Evolutionary conservation across 53 echinoderm and acorn worm genomes (phyloP), one percentile per base, ranked within the genome.

Genomic region (Luidia sarsii): DNA sequence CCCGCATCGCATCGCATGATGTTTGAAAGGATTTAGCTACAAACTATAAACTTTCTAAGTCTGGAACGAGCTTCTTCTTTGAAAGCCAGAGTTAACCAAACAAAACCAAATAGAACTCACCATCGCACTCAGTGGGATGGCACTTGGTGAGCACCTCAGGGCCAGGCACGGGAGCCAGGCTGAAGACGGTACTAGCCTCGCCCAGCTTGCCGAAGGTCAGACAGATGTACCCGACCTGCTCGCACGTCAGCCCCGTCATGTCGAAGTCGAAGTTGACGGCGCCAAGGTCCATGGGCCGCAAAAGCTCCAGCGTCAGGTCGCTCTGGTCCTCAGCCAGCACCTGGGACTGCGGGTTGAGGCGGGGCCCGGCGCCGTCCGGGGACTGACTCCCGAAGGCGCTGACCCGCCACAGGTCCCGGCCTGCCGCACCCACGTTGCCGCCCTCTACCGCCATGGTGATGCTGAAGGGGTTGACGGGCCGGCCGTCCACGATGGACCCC

Each of bases 201-300:
- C 82, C 41, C n/a, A 70, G 70, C 62, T 89, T 91, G 27, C 56
- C 69, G 8, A 92, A 82, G 25, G 80, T 70, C 29, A 86, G 79
- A 51, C 99, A 99, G 64, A 99, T 70, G 54, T 94, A 94, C 41
- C 14, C 70, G 39, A 94, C 94, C 11, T 99, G 85, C 49, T 70
- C 39, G 51, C 99, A 99, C 15, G 75, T 74, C 55, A 91, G 48
- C 11, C 83, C 89, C 1, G 89, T 86, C 99, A 99, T 99, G 79
- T 94, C 87, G 18, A 94, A 84, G 29, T 89, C 82, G 52, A 85
- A 83, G 32, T 90, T 86, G 33, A 95, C 80, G 22, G 77, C 43
- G 32, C 90, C 89, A 24, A 92, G 90, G 30, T 84, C 62, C 64
- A 95, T 83, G 30, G 89, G 83, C n/a, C 50, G 35, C 18, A 77